Conservation (phyloP, 2,888 invertebrate genomes). For the Ctenicera cuprea region DNA sequence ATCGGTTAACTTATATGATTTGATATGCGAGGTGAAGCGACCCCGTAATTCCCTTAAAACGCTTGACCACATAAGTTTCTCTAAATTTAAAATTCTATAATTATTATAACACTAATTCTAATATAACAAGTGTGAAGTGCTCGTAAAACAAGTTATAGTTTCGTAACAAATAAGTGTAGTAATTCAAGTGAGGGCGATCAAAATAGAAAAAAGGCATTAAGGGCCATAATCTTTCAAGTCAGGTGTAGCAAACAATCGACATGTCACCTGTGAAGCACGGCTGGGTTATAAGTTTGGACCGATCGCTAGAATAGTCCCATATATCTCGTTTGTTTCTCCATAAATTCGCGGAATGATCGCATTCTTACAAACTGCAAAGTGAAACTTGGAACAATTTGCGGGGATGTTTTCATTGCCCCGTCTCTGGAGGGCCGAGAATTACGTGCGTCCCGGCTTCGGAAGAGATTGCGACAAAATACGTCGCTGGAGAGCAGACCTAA, state of each 20-base stretch:
- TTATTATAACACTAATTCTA: too few relatives aligned
- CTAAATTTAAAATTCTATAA: too few relatives aligned
- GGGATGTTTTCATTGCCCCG: slow-evolving; percentile 62
- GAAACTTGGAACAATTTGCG: slow-evolving; percentile 69
- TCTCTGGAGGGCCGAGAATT: slow-evolving; percentile 55
- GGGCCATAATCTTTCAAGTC: slow-evolving; percentile 66
- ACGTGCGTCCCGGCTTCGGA: slow-evolving; percentile 52
- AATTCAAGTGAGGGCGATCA: neutral
- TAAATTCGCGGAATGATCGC: slow-evolving; percentile 68
- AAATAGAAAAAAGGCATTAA: slow-evolving; percentile 48
- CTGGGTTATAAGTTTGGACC: slow-evolving; percentile 63
- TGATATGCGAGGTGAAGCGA: too few relatives aligned
- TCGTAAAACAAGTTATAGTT: too few relatives aligned
- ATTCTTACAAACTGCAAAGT: slow-evolving; percentile 67
- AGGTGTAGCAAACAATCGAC: slow-evolving; percentile 68
- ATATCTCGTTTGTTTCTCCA: slow-evolving; percentile 67
- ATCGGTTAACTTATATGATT: too few relatives aligned
- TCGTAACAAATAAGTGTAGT: too few relatives aligned
- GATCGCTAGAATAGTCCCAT: slow-evolving; percentile 64
- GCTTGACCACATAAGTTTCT: too few relatives aligned
- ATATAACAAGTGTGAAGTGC: too few relatives aligned
- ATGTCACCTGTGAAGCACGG: slow-evolving; percentile 66
- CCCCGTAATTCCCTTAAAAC: too few relatives aligned
- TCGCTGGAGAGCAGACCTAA: slow-evolving; percentile 53
- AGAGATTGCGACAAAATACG: slow-evolving; percentile 57